phyloP scores from a whole-genome alignment of 2,113 vertebrate genomes.

The Tapirus terrestris region DNA sequence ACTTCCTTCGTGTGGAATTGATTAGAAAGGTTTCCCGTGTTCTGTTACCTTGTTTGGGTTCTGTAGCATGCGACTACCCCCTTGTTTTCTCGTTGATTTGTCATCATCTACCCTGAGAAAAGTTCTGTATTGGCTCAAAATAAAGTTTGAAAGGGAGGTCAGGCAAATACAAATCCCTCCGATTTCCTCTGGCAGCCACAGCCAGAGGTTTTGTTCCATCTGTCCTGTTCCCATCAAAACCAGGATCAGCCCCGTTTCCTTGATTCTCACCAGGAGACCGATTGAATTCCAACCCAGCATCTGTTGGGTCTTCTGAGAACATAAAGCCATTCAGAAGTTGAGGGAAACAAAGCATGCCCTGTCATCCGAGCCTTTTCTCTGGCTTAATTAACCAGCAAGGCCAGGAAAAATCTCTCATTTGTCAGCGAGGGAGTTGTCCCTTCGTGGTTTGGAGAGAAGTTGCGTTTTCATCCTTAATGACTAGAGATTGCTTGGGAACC shows the following conservation, averaged over 20 bases:
- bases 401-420: slow-evolving; percentile 77
- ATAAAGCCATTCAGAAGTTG: slow-evolving; percentile 84
- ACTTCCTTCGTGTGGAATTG: not conserved
- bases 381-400: slow-evolving; percentile 82
- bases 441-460: not conserved
- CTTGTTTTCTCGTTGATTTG: slow-evolving; percentile 52
- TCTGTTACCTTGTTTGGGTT: not conserved
- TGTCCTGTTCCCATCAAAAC: slow-evolving; percentile 71
- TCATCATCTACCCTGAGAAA: not conserved
- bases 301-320: slow-evolving; percentile 85
- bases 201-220: slow-evolving; percentile 66
- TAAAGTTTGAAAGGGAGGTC: slow-evolving; percentile 40
- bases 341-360: slow-evolving; percentile 84
- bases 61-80: not conserved
- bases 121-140: slow-evolving; percentile 55
- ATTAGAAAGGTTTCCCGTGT: not conserved
- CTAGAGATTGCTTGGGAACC: slow-evolving; percentile 47
- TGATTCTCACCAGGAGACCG: slow-evolving; percentile 81
- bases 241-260: slow-evolving; percentile 63
- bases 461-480: slow-evolving; percentile 60
- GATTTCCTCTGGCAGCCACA: slow-evolving; percentile 54
- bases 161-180: not conserved
- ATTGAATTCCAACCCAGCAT: slow-evolving; percentile 83
- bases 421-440: slow-evolving; percentile 77
- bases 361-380: slow-evolving; percentile 76